These are phyloP conservation scores for Erebia aethiops DNA, from an alignment of 2,888 invertebrate genomes.

Conservation along the genomic window DNA sequence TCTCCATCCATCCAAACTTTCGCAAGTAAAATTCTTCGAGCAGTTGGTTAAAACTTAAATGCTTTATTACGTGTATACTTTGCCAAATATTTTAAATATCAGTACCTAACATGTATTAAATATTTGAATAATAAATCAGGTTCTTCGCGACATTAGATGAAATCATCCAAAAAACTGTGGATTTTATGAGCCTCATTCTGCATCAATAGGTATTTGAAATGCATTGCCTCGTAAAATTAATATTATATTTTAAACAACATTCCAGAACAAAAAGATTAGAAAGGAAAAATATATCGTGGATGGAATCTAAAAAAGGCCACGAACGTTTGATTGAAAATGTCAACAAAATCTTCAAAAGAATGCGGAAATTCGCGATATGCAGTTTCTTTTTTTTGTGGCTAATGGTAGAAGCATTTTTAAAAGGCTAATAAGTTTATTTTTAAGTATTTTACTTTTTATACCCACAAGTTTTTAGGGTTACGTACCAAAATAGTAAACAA, in stretches of 20 bases:
- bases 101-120: not conserved
- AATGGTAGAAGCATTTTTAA: not conserved
- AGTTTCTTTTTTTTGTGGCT: not conserved
- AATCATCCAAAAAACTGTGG: slow-evolving; percentile 14
- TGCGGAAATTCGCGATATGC: slow-evolving; percentile 5
- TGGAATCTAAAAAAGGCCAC: not conserved
- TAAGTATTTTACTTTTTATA: not conserved
- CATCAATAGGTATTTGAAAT: not conserved
- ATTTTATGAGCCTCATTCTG: not conserved
- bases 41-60: not conserved
- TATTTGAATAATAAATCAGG: slow-evolving; percentile 16
- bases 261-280: not conserved
- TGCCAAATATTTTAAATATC: slow-evolving; percentile 13
- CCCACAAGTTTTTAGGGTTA: too few species aligned
- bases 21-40: too few species aligned
- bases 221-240: slow-evolving; percentile 5
- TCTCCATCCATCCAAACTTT: too few species aligned
- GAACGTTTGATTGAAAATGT: not conserved
- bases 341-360: slow-evolving; percentile 7
- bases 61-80: not conserved
- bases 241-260: not conserved
- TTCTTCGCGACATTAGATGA: not conserved
- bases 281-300: not conserved
- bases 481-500: too few species aligned
- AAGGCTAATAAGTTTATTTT: not conserved